Percentiles rank a stretch among this genome's conserved stretches.
These are phyloP conservation scores for Cataglyphis hispanica DNA, from an alignment of 1,140 invertebrate genomes.

Conservation along the genomic window DNA sequence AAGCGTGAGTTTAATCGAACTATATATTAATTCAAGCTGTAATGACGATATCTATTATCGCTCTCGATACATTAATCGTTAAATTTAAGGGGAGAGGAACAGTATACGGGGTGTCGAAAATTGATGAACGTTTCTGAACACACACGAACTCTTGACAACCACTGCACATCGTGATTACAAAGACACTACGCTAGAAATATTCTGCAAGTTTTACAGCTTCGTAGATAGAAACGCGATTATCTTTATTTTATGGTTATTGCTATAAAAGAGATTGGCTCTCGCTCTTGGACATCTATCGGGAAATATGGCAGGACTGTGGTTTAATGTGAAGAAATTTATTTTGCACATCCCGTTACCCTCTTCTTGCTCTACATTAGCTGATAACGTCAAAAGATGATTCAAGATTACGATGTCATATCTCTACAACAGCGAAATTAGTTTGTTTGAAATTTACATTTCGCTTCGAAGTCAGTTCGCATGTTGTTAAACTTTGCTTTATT, in stretches of 20 bases:
- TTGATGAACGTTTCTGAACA: constrained; percentile 32
- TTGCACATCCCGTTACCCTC: neutral
- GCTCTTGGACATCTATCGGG: constrained; percentile 28
- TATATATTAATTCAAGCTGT: constrained; percentile 1
- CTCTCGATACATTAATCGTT: constrained; percentile 17
- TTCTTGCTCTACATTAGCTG: constrained; percentile 16
- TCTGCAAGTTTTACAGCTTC: constrained; percentile 28
- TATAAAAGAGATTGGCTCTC: constrained; percentile 15
- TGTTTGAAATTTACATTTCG: constrained; percentile 9
- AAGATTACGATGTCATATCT: constrained; percentile 18
- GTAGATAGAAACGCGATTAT: constrained; percentile 61
- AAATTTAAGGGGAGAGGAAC: constrained; percentile 35
- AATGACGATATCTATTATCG: constrained; percentile 33
- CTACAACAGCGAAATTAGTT: constrained; percentile 32
- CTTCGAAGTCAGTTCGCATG: constrained; percentile 29
- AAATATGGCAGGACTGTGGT: constrained; percentile 40
- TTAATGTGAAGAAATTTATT: constrained; percentile 33
- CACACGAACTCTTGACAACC: constrained; percentile 6
- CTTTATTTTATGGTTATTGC: constrained; percentile 36
- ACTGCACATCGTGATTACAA: constrained; percentile 34
- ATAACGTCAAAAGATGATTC: constrained; percentile 32
- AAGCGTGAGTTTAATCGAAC: constrained; percentile 34
- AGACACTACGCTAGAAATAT: constrained; percentile 41
- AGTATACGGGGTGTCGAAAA: constrained; percentile 25
- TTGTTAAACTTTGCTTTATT: constrained; percentile 48